Percentiles rank a stretch among this genome's conserved stretches.
phyloP scores from a whole-genome alignment of 1,140 invertebrate species.

The Tachypleus tridentatus region DNA sequence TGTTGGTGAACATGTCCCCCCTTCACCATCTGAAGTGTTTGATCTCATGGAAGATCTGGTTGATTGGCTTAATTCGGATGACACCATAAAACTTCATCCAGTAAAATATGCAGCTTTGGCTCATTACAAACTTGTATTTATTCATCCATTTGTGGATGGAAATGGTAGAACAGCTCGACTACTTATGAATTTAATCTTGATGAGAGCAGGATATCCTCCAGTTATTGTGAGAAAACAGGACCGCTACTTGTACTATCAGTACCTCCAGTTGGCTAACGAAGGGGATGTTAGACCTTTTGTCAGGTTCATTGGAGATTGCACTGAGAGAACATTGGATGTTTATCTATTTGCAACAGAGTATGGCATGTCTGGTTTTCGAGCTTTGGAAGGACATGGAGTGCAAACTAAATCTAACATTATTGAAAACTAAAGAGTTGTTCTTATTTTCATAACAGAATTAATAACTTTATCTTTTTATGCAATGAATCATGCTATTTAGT shows the following conservation, averaged over 20 bases:
- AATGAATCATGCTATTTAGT: no score
- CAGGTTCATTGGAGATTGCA: constrained; percentile 87
- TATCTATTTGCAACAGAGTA: constrained; percentile 58
- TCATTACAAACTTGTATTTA: constrained; percentile 91
- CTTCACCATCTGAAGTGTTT: constrained; percentile 62
- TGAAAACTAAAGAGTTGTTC: no score
- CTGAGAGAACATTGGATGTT: constrained; percentile 82
- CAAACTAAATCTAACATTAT: no score
- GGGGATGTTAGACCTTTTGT: constrained; percentile 88
- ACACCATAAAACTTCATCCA: constrained; percentile 67
- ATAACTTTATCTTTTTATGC: no score
- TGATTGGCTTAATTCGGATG: constrained; percentile 74
- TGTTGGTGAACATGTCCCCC: constrained; percentile 82
- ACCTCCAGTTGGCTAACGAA: constrained; percentile 76
- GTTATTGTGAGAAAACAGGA: constrained; percentile 90
- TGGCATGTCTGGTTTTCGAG: constrained; percentile 9
- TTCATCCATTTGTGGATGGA: constrained; percentile 85
- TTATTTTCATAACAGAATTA: no score
- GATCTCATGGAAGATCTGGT: constrained; percentile 76
- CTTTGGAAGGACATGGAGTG: constrained; percentile 3
- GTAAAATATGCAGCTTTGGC: constrained; percentile 85
- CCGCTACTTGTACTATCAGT: constrained; percentile 58
- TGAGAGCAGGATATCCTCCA: constrained; percentile 94
- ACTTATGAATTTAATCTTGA: constrained; percentile 93
- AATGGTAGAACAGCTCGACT: constrained; percentile 89